phyloP scores from a whole-genome alignment of 2,888 invertebrate genomes.

The Rhogogaster chlorosoma region DNA sequence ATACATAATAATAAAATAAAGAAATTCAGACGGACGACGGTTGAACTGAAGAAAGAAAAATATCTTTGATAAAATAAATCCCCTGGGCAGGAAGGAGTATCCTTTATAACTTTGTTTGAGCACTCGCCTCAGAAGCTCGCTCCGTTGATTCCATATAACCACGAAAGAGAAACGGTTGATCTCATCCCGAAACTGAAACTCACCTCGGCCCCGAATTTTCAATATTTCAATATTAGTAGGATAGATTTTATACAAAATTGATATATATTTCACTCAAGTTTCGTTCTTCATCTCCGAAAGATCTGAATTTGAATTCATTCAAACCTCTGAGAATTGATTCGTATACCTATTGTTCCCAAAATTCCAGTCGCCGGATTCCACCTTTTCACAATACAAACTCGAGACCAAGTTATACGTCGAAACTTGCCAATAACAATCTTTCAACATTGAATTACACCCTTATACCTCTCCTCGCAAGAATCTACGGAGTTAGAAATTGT shows the following conservation, averaged over 20 bases:
- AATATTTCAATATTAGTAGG: constrained; percentile 7
- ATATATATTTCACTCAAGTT: not conserved
- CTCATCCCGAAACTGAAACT: not conserved
- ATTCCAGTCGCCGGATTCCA: not conserved
- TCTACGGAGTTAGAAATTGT: too few species aligned
- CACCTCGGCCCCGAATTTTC: not conserved
- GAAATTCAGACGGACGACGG: not conserved
- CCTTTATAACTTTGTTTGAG: constrained; percentile 1
- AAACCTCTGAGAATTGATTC: not conserved
- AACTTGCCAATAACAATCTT: not conserved
- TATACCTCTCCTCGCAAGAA: too few species aligned
- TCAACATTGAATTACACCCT: not conserved
- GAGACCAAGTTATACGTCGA: not conserved
- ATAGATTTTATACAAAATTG: not conserved
- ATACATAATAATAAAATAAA: not conserved
- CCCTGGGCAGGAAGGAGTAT: not conserved
- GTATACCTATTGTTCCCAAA: not conserved
- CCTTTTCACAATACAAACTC: not conserved
- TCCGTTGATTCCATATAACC: constrained; percentile 5
- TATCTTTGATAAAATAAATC: not conserved
- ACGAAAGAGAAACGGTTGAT: not conserved
- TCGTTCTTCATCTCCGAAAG: not conserved
- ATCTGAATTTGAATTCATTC: not conserved
- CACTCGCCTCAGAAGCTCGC: not conserved
- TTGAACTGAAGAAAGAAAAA: not conserved